Evolutionary conservation across 2,888 invertebrate genomes (phyloP), one percentile per base, ranked within the genome.

Genomic region (Eilema caniola): DNA sequence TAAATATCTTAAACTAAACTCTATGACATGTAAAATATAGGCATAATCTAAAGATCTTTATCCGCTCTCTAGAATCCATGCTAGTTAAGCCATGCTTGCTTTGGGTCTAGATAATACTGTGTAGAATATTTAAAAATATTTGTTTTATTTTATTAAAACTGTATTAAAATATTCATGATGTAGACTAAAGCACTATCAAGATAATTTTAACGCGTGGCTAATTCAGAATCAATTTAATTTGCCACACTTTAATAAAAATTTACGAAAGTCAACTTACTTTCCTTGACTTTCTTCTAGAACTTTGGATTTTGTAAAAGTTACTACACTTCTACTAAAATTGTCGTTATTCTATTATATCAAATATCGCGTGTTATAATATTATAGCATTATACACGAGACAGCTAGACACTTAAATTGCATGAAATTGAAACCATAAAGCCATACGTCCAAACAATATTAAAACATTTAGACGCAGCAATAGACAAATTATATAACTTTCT

Each of bases 311-410:
- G 64, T 60, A 69, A 69, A 73, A 72, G 63, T 71, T 37, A 70
- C 37, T 62, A 37, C 28, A 64, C 69, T 80, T 82, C 81, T 76
- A 80, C 69, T 57, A 65, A 82, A 82, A 80, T 75, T 66, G 61
- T 59, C 59, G 69, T 65, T 67, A 64, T 67, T 81, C 69, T 68
- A 72, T 62, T 69, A 73, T 66, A 56, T 8, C 56, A 31, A 69
- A 72, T 70, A 73, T 78, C n/a, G 78, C 80, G 69, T 82, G 76
- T 28, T 69, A 67, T 66, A 31, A 62, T 63, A 77, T 77, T 66
- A 78, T 80, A 8, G 70, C 64, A 28, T 25, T 69, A 56, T 64
- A 66, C 83, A 82, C 70, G 83, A 41, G 28, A 80, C 14, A 71
- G 65, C 70, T 62, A 63, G 20, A 62, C 37, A 23, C 14, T 56